Evolutionary conservation across 2,797 vertebrate genomes (phyloP).

Genomic region (Chromis chromis): DNA sequence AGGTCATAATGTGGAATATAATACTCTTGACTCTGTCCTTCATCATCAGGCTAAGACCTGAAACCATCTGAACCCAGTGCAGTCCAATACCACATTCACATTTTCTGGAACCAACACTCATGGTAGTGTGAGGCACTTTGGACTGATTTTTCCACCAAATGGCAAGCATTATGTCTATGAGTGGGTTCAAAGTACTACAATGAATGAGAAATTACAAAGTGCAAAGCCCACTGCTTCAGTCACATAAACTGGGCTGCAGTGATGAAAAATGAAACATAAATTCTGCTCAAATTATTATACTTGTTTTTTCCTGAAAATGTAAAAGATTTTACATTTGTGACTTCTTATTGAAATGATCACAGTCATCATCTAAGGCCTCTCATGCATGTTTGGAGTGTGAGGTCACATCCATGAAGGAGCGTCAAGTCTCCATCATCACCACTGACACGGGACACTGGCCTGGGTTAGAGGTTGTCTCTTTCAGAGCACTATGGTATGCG

Average conservation of each 20-base stretch:
- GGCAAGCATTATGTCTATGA: constrained; percentile 33
- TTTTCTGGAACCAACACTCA: constrained; percentile 7
- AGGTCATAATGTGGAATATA: constrained; percentile 69
- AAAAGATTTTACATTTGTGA: constrained; percentile 9
- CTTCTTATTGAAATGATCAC: constrained; percentile 22
- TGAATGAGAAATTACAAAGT: constrained; percentile 47
- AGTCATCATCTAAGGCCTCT: constrained; percentile 28
- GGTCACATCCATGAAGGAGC: constrained; percentile 52
- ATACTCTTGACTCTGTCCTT: constrained; percentile 50
- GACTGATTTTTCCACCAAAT: constrained; percentile 37
- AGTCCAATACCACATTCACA: constrained; percentile 7
- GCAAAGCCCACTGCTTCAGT: constrained; percentile 18
- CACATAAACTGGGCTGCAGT: constrained; percentile 8
- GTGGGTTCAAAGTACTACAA: constrained; percentile 53
- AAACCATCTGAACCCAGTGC: constrained; percentile 17
- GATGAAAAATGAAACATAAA: constrained; percentile 25
- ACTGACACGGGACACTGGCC: constrained; percentile 58
- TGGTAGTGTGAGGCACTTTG: constrained; percentile 25
- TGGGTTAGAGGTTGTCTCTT: constrained; percentile 70
- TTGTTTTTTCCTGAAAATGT: not conserved
- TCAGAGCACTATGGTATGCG: constrained; percentile 67
- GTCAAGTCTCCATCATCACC: constrained; percentile 66
- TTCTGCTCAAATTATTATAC: not conserved
- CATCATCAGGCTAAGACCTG: constrained; percentile 28
- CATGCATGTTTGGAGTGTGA: constrained; percentile 48